A percentile compares a stretch with the other conserved stretches of the same genome.
Conservation (phyloP, 1,140 invertebrate species). For the Conus ventricosus region DNA sequence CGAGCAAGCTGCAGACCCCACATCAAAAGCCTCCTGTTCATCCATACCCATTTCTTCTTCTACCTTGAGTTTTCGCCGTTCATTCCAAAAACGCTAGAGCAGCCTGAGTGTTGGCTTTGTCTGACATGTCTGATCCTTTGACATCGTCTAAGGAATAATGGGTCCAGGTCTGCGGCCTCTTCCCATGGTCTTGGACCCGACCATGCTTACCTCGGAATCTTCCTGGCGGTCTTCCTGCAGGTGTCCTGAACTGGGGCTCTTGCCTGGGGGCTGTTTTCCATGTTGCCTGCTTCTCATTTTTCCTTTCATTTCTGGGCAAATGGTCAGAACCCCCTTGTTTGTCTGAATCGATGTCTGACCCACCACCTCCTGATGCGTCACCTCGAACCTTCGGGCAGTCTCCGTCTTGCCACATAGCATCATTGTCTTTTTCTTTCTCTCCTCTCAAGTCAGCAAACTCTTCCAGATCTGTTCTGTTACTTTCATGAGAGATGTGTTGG, state of each 20-base stretch:
- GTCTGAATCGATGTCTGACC: neutral
- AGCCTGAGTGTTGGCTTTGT: constrained; percentile 54
- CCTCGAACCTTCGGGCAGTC: neutral
- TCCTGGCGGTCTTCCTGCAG: constrained; percentile 26
- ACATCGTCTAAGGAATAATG: constrained; percentile 62
- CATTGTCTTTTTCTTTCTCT: neutral
- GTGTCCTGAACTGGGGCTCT: constrained; percentile 22
- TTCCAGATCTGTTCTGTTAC: constrained; percentile 33
- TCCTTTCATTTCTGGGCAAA: no score
- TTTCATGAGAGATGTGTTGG: constrained; percentile 52
- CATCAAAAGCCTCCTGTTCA: constrained; percentile 38
- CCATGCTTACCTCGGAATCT: neutral
- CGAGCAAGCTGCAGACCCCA: constrained; percentile 44
- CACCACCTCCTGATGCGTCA: neutral
- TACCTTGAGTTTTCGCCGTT: constrained; percentile 45
- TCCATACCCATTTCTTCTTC: constrained; percentile 33
- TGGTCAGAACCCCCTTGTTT: neutral
- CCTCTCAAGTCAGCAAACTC: neutral
- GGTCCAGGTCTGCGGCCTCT: constrained; percentile 60
- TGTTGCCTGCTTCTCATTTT: neutral
- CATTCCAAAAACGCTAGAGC: constrained; percentile 61
- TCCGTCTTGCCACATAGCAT: neutral
- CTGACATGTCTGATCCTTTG: constrained; percentile 46
- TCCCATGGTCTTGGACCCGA: constrained; percentile 51
- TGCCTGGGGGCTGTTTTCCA: neutral